These are phyloP conservation scores for Neosalanx taihuensis DNA, from an alignment of 2,797 vertebrate species.

Conservation along the genomic window DNA sequence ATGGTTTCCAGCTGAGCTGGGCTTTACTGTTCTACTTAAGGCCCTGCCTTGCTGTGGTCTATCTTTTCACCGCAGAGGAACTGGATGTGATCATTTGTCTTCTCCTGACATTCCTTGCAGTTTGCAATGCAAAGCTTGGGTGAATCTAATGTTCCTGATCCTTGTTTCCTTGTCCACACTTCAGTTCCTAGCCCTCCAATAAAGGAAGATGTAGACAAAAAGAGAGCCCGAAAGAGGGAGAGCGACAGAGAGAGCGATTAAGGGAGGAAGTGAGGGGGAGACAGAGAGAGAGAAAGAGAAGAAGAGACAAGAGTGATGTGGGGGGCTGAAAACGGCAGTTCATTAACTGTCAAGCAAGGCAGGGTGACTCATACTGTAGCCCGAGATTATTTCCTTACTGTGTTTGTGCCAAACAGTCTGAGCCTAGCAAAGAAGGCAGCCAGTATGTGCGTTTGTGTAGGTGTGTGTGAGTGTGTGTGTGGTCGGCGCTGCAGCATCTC, in stretches of 20 bases:
- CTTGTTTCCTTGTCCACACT: slow-evolving; percentile 27
- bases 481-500: background rate
- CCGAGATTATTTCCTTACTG: slow-evolving; percentile 38
- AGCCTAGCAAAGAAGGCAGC: background rate
- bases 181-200: slow-evolving; percentile 53
- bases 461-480: background rate
- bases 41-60: slow-evolving; percentile 39
- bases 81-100: slow-evolving; percentile 61
- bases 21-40: slow-evolving; percentile 18
- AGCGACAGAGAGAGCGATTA: background rate
- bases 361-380: slow-evolving; percentile 59
- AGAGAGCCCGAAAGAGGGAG: background rate
- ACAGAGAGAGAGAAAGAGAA: background rate
- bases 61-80: slow-evolving; percentile 25
- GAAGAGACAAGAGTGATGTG: slow-evolving; percentile 19
- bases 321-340: slow-evolving; percentile 48
- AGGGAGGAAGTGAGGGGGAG: slow-evolving; percentile 13
- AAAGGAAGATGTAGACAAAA: background rate
- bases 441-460: background rate
- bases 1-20: background rate
- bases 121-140: slow-evolving; percentile 44
- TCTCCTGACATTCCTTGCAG: slow-evolving; percentile 51
- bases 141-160: slow-evolving; percentile 43
- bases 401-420: slow-evolving; percentile 45
- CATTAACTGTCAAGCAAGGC: slow-evolving; percentile 64